phyloP scores from a whole-genome alignment of 1,140 invertebrate species.

The Zaprionus gabonicus region DNA sequence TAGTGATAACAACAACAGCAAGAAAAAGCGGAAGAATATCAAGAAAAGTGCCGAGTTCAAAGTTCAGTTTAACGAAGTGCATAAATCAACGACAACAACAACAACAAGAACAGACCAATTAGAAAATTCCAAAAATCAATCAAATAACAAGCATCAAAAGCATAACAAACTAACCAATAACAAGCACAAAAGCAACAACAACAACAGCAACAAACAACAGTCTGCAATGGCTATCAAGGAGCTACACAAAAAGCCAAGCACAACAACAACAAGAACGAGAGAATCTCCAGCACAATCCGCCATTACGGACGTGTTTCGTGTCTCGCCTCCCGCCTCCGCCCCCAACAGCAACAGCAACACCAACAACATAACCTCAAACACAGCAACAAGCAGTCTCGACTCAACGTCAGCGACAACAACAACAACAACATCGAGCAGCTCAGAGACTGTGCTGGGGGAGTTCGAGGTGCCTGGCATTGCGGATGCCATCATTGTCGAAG shows the following conservation, averaged over 20 bases:
- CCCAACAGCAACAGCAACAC: background rate
- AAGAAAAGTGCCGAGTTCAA: slow-evolving; percentile 67
- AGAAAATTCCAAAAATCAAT: slow-evolving; percentile 65
- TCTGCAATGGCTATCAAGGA: slow-evolving; percentile 62
- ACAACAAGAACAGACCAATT: slow-evolving; percentile 81
- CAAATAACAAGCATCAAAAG: slow-evolving; percentile 59
- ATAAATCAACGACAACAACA: slow-evolving; percentile 70
- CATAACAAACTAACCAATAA: slow-evolving; percentile 72
- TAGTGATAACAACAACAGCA: slow-evolving; percentile 59
- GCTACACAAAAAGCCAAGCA: slow-evolving; percentile 29
- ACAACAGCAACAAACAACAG: slow-evolving; percentile 31
- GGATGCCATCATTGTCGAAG: slow-evolving; percentile 66
- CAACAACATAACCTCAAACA: background rate
- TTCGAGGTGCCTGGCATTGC: slow-evolving; percentile 62
- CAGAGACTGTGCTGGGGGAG: slow-evolving; percentile 51
- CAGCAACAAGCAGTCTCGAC: background rate
- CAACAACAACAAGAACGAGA: slow-evolving; percentile 45
- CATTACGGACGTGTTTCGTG: slow-evolving; percentile 47
- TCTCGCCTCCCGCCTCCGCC: slow-evolving; percentile 21
- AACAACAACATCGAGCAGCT: background rate
- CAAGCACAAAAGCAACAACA: slow-evolving; percentile 29
- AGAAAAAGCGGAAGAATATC: slow-evolving; percentile 37
- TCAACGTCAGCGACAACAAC: background rate
- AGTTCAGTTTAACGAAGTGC: slow-evolving; percentile 73
- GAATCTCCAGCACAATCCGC: slow-evolving; percentile 42